Conservation (phyloP, 2,113 vertebrate genomes). For the Chloebia gouldiae region DNA sequence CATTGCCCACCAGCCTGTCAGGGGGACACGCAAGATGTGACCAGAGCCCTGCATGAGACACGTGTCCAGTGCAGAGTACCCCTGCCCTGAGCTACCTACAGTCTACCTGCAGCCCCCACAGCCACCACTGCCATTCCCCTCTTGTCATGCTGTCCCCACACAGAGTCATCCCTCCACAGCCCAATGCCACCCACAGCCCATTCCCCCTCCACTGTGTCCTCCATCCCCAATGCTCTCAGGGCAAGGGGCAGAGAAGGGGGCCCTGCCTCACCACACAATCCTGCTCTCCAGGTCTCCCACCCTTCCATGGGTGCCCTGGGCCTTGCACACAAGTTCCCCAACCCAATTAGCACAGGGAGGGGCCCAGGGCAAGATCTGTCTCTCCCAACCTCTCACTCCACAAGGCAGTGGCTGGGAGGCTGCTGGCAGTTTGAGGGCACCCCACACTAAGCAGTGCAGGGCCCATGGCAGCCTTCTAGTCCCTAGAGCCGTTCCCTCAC, state of each 20-base stretch:
- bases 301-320: not conserved
- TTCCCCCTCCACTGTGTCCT: not conserved
- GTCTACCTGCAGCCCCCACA: not conserved
- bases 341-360: not conserved
- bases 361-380: not conserved
- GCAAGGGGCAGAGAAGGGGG: not conserved
- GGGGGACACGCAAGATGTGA: not conserved
- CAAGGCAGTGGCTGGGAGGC: not conserved
- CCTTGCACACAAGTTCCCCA: not conserved
- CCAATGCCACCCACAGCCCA: not conserved
- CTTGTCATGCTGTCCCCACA: not conserved
- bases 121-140: not conserved
- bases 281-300: not conserved
- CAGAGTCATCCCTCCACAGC: not conserved
- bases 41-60: not conserved
- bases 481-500: not conserved
- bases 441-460: too few species aligned
- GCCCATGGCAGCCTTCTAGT: not conserved
- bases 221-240: rapidly evolving
- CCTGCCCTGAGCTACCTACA: not conserved
- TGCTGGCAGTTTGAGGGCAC: not conserved
- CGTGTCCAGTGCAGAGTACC: not conserved
- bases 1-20: slow-evolving; percentile 78
- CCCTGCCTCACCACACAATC: not conserved
- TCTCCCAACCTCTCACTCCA: not conserved